Evolutionary conservation across 2,888 invertebrate species (phyloP), one percentile per base, ranked within the genome.

Genomic region (Pyrocoelia pectoralis): DNA sequence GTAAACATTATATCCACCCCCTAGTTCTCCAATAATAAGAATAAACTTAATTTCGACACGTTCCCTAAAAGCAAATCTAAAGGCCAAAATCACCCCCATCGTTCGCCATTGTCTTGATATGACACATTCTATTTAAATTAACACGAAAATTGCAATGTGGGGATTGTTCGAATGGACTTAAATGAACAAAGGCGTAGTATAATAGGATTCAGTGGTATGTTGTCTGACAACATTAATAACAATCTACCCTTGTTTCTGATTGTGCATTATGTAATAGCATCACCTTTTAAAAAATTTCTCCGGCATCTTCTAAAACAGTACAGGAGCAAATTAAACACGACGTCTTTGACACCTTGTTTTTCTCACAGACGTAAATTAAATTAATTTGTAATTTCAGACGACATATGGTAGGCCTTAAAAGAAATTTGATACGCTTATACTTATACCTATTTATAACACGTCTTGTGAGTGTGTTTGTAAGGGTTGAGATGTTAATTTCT

Each of bases 91-190:
- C 18, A 12, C 12, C 64, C 63, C 59, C 59, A 64, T 64, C 64
- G 58, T 51, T 56, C 51, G 50, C 56, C 55, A 64, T 64, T 64
- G 64, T 64, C 59, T 59, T 59, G 38, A 51, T 13, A 41, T 56
- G 59, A 59, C 64, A 64, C 59, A 64, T 64, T 63, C 64, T 64
- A 59, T 64, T 64, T 64, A 64, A 64, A 64, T 64, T 64, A 64
- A 64, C 56, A 56, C 59, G 58, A 64, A 64, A 64, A 64, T 63
- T 64, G 56, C 59, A 64, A 51, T 55, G 48, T 50, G 54, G 49
- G 57, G 63, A 63, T 58, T 63, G 57, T 54, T 50, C 41, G 19
- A 50, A 40, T 41, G 46, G 51, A 57, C 56, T 46, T 50, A 56
- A 63, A 58, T 63, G 63, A 63, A 63, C 63, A 63, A 63, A 53